These are phyloP conservation scores for Syrmaticus mikado DNA, from an alignment of 2,113 vertebrate species.

Conservation along the genomic window DNA sequence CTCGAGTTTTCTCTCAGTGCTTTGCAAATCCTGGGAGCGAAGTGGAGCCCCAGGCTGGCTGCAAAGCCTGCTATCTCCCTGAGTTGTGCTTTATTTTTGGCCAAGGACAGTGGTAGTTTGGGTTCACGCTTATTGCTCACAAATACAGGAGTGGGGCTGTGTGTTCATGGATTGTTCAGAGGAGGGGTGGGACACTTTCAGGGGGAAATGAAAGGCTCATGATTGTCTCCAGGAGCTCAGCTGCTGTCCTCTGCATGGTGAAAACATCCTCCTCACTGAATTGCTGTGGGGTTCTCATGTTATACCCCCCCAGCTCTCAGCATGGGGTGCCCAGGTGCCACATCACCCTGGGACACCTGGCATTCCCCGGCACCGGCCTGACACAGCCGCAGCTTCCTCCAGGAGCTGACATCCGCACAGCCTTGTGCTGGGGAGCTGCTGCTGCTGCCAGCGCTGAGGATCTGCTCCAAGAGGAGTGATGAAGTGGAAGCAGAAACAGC, in stretches of 20 bases:
- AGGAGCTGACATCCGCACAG: background rate
- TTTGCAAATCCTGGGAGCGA: background rate
- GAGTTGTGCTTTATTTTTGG: background rate
- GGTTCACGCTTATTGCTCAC: background rate
- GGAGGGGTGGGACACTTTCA: background rate
- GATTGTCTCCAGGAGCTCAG: background rate
- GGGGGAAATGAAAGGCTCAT: background rate
- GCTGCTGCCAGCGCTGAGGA: slow-evolving; percentile 15
- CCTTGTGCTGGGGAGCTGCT: background rate
- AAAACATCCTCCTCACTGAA: fast-evolving
- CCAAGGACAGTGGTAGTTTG: background rate
- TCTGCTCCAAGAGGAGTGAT: background rate
- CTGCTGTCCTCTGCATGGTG: background rate
- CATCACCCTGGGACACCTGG: fast-evolving
- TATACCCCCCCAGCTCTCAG: background rate
- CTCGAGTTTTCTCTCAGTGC: background rate
- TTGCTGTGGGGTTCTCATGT: background rate
- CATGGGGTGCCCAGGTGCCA: too few relatives aligned
- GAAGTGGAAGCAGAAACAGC: slow-evolving; percentile 46
- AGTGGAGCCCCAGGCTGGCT: fast-evolving
- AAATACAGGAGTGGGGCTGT: background rate
- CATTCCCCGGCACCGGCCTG: background rate
- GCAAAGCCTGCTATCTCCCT: background rate
- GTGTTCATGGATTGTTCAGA: background rate
- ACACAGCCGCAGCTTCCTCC: background rate